Evolutionary conservation across 2,888 invertebrate species (phyloP), one percentile per base, ranked within the genome.

Genomic region (Oscheius sp.): DNA sequence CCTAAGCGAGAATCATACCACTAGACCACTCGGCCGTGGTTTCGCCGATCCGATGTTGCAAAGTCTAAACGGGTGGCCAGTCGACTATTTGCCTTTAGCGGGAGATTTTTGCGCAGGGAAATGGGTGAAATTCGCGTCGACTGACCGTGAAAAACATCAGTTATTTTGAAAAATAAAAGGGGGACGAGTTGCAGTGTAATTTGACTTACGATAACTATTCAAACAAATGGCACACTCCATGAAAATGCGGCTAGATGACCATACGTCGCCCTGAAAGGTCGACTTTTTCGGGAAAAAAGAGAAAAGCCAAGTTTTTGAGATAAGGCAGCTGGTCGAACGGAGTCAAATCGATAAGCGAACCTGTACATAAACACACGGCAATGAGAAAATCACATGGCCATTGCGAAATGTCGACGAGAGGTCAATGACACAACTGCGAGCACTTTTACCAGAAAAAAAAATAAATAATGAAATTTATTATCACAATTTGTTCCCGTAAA

Each of bases 1-100:
- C 58, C 58, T 58, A 58, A 58, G 58, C 58, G 29, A 58, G 58
- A 58, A 58, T 55, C 56, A 55, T 55, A 55, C 56, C 56, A 55
- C 56, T 55, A 55, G 56, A 55, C 49, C 49, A 49, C 49, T 49
- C 49, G 49, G 49, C 49, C 49, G 13, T 35, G 35, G 35, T 6
- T 35, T 35, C 5, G 3, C 35, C 49, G 49, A 49, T 49, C 21
- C 13, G 5, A 16, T 49, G 49, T 21, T 16, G 21, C 49, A 49
- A 49, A 49, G 21, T 49, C 35, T 35, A 35, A 21, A 49, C 49
- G 49, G 49, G 21, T 5, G 49, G 6, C 13, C 13, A 18, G 3
- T 49, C 13, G n/a, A 49, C 49, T 18, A 5, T 49, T 49, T 49
- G 49, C 49, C 35, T 35, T 35, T 35, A 9, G 5, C 5, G 35